Conservation (phyloP, 2,113 vertebrate species). For the Urocynchramus pylzowi region DNA sequence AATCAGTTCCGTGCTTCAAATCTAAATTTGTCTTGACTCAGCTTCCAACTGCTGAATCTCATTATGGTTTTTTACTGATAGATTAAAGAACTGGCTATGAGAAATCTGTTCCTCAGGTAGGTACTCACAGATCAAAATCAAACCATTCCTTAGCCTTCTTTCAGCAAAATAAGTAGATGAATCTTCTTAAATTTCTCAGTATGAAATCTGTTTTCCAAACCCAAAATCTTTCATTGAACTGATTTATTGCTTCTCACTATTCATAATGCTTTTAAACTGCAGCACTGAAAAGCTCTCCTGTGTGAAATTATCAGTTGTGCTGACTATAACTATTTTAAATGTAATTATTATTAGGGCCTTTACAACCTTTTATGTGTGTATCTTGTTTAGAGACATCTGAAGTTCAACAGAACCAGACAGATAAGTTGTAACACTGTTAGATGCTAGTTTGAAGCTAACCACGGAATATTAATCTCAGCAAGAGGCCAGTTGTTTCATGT, state of each 20-base stretch:
- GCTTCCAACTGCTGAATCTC: slow-evolving; percentile 6
- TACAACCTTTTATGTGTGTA: not conserved
- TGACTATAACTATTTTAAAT: not conserved
- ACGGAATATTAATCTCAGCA: not conserved
- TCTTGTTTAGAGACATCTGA: not conserved
- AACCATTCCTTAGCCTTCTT: not conserved
- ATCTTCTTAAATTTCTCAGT: not conserved
- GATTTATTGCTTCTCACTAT: not conserved
- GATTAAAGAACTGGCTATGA: not conserved
- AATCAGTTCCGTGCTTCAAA: not conserved
- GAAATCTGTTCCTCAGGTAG: not conserved
- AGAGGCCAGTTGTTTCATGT: not conserved
- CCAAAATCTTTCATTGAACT: not conserved
- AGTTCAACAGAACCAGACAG: not conserved
- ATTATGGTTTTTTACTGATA: not conserved
- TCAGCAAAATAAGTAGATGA: not conserved
- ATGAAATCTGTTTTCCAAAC: not conserved
- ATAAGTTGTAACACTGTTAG: not conserved
- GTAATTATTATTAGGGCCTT: not conserved
- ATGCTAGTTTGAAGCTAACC: not conserved
- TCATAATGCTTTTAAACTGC: not conserved
- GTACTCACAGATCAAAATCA: not conserved
- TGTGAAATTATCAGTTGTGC: not conserved
- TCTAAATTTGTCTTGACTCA: not conserved
- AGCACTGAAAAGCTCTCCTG: not conserved